Percentiles rank a stretch among this genome's conserved stretches.
Conservation (phyloP, 2,113 vertebrate species). For the Gadus macrocephalus region DNA sequence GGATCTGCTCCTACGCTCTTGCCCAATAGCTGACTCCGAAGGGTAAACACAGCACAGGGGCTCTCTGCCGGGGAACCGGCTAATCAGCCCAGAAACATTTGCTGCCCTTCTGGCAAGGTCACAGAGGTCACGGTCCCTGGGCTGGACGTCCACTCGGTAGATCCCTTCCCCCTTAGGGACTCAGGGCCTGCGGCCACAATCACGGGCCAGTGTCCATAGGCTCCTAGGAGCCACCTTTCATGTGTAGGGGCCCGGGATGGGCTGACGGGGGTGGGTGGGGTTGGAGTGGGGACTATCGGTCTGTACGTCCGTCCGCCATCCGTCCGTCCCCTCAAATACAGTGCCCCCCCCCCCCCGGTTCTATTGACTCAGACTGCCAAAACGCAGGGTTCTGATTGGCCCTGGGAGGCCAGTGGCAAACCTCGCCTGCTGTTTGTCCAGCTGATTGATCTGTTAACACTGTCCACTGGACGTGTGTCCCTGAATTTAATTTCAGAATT, state of each 20-base stretch:
- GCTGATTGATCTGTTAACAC: constrained; percentile 70
- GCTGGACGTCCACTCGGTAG: constrained; percentile 70
- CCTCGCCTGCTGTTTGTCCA: constrained; percentile 63
- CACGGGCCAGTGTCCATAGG: constrained; percentile 48
- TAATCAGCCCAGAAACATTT: constrained; percentile 79
- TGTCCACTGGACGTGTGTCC: constrained; percentile 62
- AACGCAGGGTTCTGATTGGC: constrained; percentile 51
- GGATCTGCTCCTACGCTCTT: constrained; percentile 17
- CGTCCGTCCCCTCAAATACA: constrained; percentile 49
- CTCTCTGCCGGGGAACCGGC: constrained; percentile 55
- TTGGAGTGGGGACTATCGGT: too few relatives aligned
- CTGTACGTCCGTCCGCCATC: constrained; percentile 42
- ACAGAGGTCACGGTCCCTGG: constrained; percentile 68
- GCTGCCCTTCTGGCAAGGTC: constrained; percentile 80
- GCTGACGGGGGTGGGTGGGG: constrained; percentile 24
- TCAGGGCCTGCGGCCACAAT: constrained; percentile 70
- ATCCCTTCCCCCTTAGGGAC: constrained; percentile 51
- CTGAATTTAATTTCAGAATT: constrained; percentile 74
- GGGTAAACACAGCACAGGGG: constrained; percentile 48
- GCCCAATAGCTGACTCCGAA: constrained; percentile 37
- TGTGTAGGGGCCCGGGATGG: constrained; percentile 59
- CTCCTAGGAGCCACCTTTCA: constrained; percentile 61
- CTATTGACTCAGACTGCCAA: constrained; percentile 48
- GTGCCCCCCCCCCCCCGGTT: constrained; percentile 33
- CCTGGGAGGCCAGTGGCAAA: constrained; percentile 33